A percentile compares a stretch with the other conserved stretches of the same genome.
Evolutionary conservation across 2,797 vertebrate species (phyloP).

Genomic region (Enteromius afrohamiltoni): DNA sequence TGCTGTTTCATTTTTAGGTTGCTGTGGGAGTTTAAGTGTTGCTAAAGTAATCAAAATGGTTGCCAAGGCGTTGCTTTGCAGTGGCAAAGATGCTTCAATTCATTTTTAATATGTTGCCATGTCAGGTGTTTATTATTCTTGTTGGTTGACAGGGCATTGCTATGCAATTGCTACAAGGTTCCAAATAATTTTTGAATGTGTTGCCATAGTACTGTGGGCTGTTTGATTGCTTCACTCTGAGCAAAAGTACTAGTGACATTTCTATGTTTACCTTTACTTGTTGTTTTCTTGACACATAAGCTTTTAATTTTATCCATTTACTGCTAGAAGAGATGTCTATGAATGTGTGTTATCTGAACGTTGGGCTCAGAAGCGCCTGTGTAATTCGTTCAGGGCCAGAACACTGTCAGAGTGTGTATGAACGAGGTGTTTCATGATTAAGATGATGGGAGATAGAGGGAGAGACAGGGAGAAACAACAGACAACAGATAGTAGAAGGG

Average conservation of each 20-base stretch:
- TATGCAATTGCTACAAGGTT: not conserved
- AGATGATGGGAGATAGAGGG: conserved; percentile 71
- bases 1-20: too few relatives aligned
- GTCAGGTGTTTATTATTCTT: not conserved
- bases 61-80: not conserved
- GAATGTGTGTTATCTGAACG: conserved; percentile 31
- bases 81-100: not conserved
- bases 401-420: conserved; percentile 69
- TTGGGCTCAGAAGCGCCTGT: conserved; percentile 23
- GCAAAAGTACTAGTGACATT: not conserved
- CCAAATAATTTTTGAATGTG: not conserved
- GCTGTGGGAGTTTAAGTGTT: too few relatives aligned
- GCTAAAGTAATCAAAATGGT: not conserved
- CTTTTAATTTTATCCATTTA: not conserved
- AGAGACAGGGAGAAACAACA: conserved; percentile 57
- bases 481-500: conserved; percentile 55
- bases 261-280: conserved; percentile 6
- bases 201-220: not conserved
- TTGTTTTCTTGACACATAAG: conserved; percentile 55
- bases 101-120: not conserved
- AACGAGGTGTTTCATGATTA: conserved; percentile 77
- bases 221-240: too few relatives aligned
- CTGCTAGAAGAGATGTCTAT: not conserved
- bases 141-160: not conserved
- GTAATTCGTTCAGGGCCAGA: conserved; percentile 57